A percentile compares a stretch with the other conserved stretches of the same genome.
Evolutionary conservation across 2,797 vertebrate genomes (phyloP).

Genomic region (Lepilemur septentrionalis): DNA sequence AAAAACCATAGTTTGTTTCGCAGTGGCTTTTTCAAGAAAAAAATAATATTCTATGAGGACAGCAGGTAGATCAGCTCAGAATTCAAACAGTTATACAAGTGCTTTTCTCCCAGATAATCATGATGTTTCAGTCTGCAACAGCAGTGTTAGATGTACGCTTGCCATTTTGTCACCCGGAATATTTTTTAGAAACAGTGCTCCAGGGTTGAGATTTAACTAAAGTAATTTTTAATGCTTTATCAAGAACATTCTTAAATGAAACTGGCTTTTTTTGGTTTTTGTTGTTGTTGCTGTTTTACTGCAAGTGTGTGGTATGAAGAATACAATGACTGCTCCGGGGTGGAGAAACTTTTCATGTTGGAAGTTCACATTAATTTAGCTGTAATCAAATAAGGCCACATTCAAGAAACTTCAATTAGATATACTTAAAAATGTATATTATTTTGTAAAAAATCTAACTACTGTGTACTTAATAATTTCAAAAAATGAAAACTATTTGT

Average conservation of each 20-base stretch:
- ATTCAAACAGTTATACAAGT: neutral
- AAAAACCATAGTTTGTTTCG: neutral
- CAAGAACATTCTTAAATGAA: neutral
- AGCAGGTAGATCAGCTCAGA: neutral
- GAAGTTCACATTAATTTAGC: neutral
- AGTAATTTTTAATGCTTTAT: neutral
- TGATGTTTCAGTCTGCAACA: neutral
- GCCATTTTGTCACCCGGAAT: neutral
- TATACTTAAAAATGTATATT: neutral
- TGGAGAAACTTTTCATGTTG: neutral
- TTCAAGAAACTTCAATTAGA: neutral
- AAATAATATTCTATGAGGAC: neutral
- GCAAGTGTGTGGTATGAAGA: neutral
- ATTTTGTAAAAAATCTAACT: neutral
- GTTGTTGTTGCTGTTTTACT: neutral
- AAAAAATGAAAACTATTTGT: neutral
- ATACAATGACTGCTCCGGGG: too few relatives aligned
- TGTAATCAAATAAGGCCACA: neutral
- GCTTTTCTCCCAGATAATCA: neutral
- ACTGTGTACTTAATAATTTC: neutral
- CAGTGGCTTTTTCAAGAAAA: neutral
- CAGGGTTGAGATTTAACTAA: neutral
- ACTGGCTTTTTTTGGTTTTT: neutral
- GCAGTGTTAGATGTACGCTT: neutral
- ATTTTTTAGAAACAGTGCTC: neutral